A percentile compares a stretch with the other conserved stretches of the same genome.
Conservation (phyloP, 2,888 invertebrate species). For the Chymomyza caudatula region DNA sequence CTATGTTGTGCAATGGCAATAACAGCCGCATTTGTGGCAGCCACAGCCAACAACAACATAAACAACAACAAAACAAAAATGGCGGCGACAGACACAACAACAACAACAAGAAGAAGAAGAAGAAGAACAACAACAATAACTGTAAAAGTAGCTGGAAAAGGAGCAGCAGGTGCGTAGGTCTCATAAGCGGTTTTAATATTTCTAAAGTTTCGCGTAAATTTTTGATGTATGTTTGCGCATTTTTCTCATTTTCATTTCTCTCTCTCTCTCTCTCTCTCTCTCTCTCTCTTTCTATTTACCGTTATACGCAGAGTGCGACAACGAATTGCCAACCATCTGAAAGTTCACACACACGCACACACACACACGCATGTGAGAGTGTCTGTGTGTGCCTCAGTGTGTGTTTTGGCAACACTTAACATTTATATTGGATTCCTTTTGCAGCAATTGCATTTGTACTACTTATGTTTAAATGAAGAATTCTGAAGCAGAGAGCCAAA, state of each 20-base stretch:
- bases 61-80: background rate
- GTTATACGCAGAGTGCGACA: background rate
- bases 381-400: background rate
- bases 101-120: background rate
- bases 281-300: too few species aligned
- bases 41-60: background rate
- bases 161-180: slow-evolving; percentile 48
- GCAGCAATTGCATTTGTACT: background rate
- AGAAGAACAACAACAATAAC: background rate
- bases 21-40: background rate
- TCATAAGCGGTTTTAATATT: slow-evolving; percentile 58
- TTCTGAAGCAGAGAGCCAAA: too few species aligned
- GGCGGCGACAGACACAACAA: background rate
- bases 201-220: slow-evolving; percentile 39
- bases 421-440: background rate
- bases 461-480: too few species aligned
- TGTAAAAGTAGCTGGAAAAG: background rate
- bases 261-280: background rate
- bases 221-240: slow-evolving; percentile 4
- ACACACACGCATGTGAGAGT: background rate
- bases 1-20: background rate
- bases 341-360: background rate
- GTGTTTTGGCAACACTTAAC: background rate
- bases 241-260: background rate
- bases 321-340: background rate